phyloP scores from a whole-genome alignment of 2,888 invertebrate genomes.

The Tanypteryx hageni region DNA sequence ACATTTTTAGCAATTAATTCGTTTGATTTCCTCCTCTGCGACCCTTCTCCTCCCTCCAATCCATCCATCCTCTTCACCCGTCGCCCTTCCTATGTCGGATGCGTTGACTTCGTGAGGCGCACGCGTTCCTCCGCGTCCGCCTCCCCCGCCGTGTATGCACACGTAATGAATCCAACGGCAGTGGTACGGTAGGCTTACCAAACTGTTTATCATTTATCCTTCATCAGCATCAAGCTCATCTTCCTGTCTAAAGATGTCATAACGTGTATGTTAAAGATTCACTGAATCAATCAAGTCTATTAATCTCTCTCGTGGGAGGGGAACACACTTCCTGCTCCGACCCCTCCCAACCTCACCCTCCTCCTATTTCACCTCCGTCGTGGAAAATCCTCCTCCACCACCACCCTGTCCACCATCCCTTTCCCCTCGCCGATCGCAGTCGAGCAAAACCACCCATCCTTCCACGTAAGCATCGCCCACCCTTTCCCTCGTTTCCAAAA shows the following conservation, averaged over 20 bases:
- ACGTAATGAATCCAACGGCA: neutral
- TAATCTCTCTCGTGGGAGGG: conserved; percentile 2
- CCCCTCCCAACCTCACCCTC: neutral
- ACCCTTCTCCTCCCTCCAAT: neutral
- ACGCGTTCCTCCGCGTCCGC: no score
- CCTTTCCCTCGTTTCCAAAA: no score
- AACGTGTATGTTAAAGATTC: conserved; percentile 54
- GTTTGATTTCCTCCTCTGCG: neutral
- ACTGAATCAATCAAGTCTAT: conserved; percentile 55
- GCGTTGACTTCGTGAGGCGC: no score
- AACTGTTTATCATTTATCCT: conserved; percentile 48
- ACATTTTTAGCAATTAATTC: neutral
- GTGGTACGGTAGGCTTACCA: conserved; percentile 23
- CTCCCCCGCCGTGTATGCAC: neutral
- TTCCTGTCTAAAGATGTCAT: conserved; percentile 59
- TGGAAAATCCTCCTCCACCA: neutral
- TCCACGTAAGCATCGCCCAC: no score
- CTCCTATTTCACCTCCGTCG: neutral
- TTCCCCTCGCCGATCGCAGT: neutral
- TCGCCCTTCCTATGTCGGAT: neutral
- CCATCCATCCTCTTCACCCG: neutral
- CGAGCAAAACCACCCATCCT: no score
- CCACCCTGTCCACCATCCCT: neutral
- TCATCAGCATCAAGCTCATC: conserved; percentile 45
- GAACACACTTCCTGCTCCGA: neutral